Evolutionary conservation across 2,888 invertebrate species (phyloP), one percentile per base, ranked within the genome.

Genomic region (Drosophila sordidapex): DNA sequence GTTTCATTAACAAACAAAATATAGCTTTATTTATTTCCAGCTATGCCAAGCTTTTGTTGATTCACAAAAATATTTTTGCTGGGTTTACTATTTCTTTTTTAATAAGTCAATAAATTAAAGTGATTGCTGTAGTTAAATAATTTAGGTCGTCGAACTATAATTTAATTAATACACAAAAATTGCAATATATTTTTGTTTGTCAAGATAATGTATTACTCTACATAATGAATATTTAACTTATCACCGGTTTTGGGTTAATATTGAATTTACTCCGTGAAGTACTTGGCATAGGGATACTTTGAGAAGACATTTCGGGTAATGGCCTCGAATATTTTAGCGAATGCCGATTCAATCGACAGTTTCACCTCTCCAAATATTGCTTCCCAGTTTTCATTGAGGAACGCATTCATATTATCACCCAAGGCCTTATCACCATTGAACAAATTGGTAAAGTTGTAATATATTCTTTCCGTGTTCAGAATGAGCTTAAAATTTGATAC

Each of bases 371-470:
- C 57, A 46, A 73, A 86, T 31, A 87, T 74, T 7, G 67, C 62
- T 7, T 76, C 56, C 94, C 94, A 94, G 76, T 94, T 94, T 38
- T 94, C 94, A 83, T 94, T 94, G 7, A 94, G 74, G 71, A 94
- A 93, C 4, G 69, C 58, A 79, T 94, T 94, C 92, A 93, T 93
- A 58, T 92, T 93, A 38, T 94, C 93, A 3, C 94, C 93, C 48
- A 94, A 75, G 8, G 90, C 87, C 79, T 93, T 93, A 72, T 94
- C 93, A 0, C 94, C 94, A 67, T 94, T 93, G 72, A 94, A 94
- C 1, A 94, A 86, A 79, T 94, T 93, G 35, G 78, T 81, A 21
- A 94, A 92, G 36, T 90, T 13, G 21, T 90, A 81, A 43, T 77
- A 77, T 1, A 90, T 59, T 4, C 80, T 77, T 35, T 82, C 80